These are phyloP conservation scores for Xyliphius kryptos DNA, from an alignment of 2,113 vertebrate genomes.

Conservation along the genomic window DNA sequence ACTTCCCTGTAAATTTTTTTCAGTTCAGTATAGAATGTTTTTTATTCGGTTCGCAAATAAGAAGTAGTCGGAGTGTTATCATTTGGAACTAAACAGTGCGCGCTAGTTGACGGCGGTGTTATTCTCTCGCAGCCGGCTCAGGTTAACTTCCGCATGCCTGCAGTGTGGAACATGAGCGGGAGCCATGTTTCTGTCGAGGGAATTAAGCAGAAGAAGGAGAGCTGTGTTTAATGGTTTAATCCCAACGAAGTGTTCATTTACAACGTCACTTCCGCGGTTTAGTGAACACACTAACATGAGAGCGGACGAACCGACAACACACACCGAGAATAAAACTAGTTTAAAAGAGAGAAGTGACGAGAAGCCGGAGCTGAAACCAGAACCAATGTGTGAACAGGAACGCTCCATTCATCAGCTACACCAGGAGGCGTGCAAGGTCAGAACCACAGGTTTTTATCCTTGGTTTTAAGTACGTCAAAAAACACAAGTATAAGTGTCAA, in stretches of 20 bases:
- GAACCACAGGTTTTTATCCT: too few relatives aligned
- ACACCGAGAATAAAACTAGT: not conserved
- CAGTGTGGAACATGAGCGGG: not conserved
- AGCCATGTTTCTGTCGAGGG: slow-evolving; percentile 1
- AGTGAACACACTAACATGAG: not conserved
- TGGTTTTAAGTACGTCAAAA: too few relatives aligned
- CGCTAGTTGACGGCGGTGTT: too few relatives aligned
- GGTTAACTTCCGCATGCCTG: not conserved
- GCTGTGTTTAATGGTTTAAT: not conserved
- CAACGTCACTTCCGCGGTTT: slow-evolving; percentile 38
- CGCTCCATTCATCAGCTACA: not conserved
- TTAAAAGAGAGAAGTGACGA: not conserved
- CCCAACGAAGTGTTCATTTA: slow-evolving; percentile 5
- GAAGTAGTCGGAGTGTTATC: too few relatives aligned
- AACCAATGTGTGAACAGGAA: not conserved
- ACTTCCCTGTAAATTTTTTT: too few relatives aligned
- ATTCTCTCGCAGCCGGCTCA: too few relatives aligned
- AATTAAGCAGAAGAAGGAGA: not conserved
- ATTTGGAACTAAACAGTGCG: too few relatives aligned
- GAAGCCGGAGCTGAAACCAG: not conserved
- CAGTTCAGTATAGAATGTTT: too few relatives aligned
- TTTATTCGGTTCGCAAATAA: too few relatives aligned
- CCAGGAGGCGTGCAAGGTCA: not conserved
- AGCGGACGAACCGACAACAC: not conserved
- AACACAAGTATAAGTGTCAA: too few relatives aligned